Conservation (phyloP, 2,113 vertebrate species). For the Rhabdornis inornatus region DNA sequence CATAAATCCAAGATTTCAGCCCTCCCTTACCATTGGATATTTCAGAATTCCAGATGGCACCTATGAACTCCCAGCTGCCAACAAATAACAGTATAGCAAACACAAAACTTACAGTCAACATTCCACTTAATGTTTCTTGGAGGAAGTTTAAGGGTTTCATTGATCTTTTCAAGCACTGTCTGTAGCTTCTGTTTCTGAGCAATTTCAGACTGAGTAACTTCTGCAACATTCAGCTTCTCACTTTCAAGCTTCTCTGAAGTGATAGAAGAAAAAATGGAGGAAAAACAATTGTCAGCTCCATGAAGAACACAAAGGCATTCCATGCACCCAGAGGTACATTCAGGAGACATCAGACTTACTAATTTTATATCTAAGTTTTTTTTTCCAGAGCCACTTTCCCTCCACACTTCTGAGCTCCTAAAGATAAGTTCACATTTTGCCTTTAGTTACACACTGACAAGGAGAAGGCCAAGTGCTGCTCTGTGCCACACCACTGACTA, state of each 20-base stretch:
- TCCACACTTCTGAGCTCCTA: not conserved
- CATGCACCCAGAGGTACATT: not conserved
- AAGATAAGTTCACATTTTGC: not conserved
- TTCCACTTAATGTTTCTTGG: slow-evolving; percentile 88
- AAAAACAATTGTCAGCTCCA: not conserved
- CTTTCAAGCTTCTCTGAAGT: slow-evolving; percentile 84
- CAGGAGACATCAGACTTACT: not conserved
- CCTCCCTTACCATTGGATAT: not conserved
- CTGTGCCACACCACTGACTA: not conserved
- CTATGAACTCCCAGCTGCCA: not conserved
- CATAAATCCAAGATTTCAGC: not conserved
- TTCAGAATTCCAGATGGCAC: not conserved
- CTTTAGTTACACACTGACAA: not conserved
- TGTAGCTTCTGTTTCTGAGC: slow-evolving; percentile 90
- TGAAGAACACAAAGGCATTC: not conserved
- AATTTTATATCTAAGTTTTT: not conserved
- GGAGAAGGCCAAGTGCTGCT: not conserved
- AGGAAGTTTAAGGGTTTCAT: slow-evolving; percentile 85
- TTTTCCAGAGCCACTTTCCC: not conserved
- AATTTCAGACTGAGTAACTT: slow-evolving; percentile 90
- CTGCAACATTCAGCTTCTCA: slow-evolving; percentile 87
- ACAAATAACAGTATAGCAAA: not conserved
- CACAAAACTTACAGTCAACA: slow-evolving; percentile 81
- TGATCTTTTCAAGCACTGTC: slow-evolving; percentile 89
- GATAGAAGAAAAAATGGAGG: not conserved